These are phyloP conservation scores for Mizuhopecten yessoensis DNA, from an alignment of 1,140 invertebrate genomes.

Conservation along the genomic window DNA sequence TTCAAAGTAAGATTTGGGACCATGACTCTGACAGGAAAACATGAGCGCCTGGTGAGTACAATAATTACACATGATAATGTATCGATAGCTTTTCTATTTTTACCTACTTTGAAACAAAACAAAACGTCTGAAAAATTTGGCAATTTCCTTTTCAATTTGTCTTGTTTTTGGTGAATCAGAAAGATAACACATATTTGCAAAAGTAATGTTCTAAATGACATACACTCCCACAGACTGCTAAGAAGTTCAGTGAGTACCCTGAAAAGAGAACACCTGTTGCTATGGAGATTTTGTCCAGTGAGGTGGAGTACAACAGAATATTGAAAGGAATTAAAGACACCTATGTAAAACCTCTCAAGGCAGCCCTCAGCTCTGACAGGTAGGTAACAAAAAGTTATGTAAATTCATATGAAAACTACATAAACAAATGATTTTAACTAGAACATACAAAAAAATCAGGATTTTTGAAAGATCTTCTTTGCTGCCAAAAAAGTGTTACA, in stretches of 20 bases:
- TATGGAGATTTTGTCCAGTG: constrained; percentile 75
- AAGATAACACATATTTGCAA: too few relatives aligned
- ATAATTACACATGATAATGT: too few relatives aligned
- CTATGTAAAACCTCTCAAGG: constrained; percentile 74
- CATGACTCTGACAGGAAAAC: constrained; percentile 64
- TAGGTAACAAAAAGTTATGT: constrained; percentile 39
- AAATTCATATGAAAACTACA: too few relatives aligned
- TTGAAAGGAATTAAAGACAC: constrained; percentile 71
- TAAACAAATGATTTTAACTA: too few relatives aligned
- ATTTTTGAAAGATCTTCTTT: not conserved
- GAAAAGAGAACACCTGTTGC: constrained; percentile 75
- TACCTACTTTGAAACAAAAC: too few relatives aligned
- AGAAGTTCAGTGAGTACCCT: constrained; percentile 70
- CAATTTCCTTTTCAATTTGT: too few relatives aligned
- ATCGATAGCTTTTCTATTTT: too few relatives aligned
- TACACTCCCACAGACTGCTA: constrained; percentile 61
- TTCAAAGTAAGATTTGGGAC: constrained; percentile 68
- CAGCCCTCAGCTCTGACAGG: constrained; percentile 77
- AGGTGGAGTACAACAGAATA: constrained; percentile 73
- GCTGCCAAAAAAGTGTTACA: too few relatives aligned
- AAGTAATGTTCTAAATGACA: not conserved
- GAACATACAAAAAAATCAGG: too few relatives aligned
- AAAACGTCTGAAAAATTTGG: too few relatives aligned
- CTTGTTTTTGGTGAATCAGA: too few relatives aligned
- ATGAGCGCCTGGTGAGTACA: constrained; percentile 65